These are phyloP conservation scores for Poecilia latipinna DNA, from an alignment of 2,113 vertebrate species.

Conservation along the genomic window DNA sequence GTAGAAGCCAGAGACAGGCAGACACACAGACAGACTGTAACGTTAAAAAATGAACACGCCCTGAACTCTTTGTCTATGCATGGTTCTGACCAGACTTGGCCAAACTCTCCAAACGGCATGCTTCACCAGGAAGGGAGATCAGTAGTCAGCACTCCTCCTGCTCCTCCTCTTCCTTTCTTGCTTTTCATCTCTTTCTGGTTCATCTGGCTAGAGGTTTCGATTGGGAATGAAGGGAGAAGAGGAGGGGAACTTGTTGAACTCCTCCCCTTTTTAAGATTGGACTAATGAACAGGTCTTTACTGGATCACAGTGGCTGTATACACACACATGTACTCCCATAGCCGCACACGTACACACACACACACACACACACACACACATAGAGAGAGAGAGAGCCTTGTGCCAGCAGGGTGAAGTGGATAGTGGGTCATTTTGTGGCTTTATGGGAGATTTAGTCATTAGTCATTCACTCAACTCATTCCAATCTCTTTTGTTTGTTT, in stretches of 20 bases:
- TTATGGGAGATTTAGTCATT: slow-evolving; percentile 83
- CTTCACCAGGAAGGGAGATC: slow-evolving; percentile 56
- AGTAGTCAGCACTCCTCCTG: slow-evolving; percentile 54
- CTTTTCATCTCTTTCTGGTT: slow-evolving; percentile 34
- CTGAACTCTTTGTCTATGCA: slow-evolving; percentile 63
- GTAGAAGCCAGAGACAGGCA: slow-evolving; percentile 70
- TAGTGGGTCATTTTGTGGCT: slow-evolving; percentile 99
- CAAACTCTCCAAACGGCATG: slow-evolving; percentile 64
- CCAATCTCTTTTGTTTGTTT: slow-evolving; percentile 17
- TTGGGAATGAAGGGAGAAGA: slow-evolving; percentile 22
- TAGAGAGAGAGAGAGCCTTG: slow-evolving; percentile 5
- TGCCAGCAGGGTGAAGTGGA: slow-evolving; percentile 80
- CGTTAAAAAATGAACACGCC: slow-evolving; percentile 43
- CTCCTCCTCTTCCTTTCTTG: slow-evolving; percentile 20
- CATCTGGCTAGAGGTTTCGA: slow-evolving; percentile 26
- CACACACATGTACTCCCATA: slow-evolving; percentile 22
- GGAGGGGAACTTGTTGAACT: slow-evolving; percentile 52
- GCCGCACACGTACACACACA: slow-evolving; percentile 2
- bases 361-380: slow-evolving; percentile 15
- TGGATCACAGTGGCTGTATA: slow-evolving; percentile 54
- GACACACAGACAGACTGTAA: slow-evolving; percentile 70
- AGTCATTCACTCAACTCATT: slow-evolving; percentile 54
- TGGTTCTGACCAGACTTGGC: slow-evolving; percentile 68
- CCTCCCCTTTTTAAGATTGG: slow-evolving; percentile 55
- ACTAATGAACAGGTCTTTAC: slow-evolving; percentile 59